Conservation (phyloP, 2,888 invertebrate genomes). For the Ryuthela nishihirai region DNA sequence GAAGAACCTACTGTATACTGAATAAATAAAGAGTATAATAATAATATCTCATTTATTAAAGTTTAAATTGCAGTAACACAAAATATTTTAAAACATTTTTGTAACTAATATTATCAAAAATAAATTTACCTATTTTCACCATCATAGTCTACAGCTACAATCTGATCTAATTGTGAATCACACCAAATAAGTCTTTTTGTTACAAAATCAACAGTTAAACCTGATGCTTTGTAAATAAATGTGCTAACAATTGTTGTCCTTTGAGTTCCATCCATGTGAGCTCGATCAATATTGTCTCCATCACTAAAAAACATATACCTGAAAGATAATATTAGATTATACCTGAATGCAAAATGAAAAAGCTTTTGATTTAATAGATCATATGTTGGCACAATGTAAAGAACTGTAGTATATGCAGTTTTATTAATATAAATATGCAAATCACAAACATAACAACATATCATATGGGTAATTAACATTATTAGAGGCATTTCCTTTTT, state of each 20-base stretch:
- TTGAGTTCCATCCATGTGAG: constrained; percentile 92
- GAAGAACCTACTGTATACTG: neutral
- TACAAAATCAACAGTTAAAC: constrained; percentile 85
- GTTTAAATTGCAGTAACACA: too few relatives aligned
- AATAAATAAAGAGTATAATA: neutral
- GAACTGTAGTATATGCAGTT: neutral
- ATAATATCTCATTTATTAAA: too few relatives aligned
- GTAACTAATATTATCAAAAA: too few relatives aligned
- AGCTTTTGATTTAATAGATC: too few relatives aligned
- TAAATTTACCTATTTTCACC: constrained; percentile 67
- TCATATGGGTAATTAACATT: too few relatives aligned
- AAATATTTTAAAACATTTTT: too few relatives aligned
- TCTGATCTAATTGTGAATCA: constrained; percentile 89
- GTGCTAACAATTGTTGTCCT: constrained; percentile 78
- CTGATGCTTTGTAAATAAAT: constrained; percentile 90
- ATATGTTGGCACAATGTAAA: neutral
- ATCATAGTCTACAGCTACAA: constrained; percentile 92
- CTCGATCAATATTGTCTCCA: constrained; percentile 61
- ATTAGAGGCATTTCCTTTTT: too few relatives aligned
- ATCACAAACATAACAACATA: too few relatives aligned
- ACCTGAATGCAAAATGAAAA: too few relatives aligned
- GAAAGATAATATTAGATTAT: too few relatives aligned
- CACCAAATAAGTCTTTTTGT: constrained; percentile 92
- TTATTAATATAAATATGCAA: neutral
- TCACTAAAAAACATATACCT: constrained; percentile 59